Percentiles rank a stretch among this genome's conserved stretches.
Conservation (phyloP, 2,113 vertebrate species). For the Bujurquina vittata region DNA sequence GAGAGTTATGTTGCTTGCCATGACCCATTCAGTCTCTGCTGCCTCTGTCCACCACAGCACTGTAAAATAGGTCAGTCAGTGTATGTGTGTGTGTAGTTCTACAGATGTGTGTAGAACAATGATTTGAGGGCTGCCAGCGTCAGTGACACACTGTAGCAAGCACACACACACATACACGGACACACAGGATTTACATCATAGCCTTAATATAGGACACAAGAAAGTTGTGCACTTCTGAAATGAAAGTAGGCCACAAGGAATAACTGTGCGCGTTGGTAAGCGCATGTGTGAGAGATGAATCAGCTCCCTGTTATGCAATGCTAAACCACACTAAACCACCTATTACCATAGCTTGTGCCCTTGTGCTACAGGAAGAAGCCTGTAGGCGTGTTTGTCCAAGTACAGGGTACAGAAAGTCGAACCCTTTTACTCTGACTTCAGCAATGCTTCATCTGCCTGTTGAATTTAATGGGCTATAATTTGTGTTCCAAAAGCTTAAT, state of each 20-base stretch:
- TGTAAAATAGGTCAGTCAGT: constrained; percentile 66
- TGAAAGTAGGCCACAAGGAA: constrained; percentile 74
- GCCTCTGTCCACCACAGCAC: constrained; percentile 27
- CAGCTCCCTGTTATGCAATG: constrained; percentile 73
- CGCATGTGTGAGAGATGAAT: constrained; percentile 59
- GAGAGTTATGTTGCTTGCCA: constrained; percentile 57
- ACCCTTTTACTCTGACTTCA: neutral
- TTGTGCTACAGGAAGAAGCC: constrained; percentile 51
- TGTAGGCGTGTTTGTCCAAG: constrained; percentile 16
- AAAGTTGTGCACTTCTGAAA: constrained; percentile 48
- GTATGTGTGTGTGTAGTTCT: neutral
- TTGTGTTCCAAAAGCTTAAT: neutral
- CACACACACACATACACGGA: neutral
- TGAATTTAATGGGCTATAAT: neutral
- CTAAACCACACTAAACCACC: constrained; percentile 42
- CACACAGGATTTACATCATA: constrained; percentile 34
- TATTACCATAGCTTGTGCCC: constrained; percentile 53
- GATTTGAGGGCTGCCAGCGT: neutral
- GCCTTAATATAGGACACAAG: constrained; percentile 53
- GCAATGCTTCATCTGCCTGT: neutral
- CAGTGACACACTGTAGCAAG: neutral
- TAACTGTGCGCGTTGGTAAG: constrained; percentile 1
- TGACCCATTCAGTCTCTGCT: constrained; percentile 50
- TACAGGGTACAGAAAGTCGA: neutral
- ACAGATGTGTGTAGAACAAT: constrained; percentile 26